phyloP scores from a whole-genome alignment of 2,113 vertebrate species.

The Chinchilla lanigera region DNA sequence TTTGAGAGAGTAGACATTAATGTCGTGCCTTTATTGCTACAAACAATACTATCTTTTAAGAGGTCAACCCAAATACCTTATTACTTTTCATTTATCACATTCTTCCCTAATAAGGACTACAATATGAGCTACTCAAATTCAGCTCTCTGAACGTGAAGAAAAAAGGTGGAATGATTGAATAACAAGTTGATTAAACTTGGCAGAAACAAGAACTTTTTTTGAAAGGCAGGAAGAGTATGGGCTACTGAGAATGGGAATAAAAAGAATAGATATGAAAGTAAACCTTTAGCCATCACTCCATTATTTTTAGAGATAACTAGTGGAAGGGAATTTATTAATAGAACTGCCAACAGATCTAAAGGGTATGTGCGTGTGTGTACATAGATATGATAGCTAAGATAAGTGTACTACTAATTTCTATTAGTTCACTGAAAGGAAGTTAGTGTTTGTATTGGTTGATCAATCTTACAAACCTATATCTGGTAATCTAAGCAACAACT shows the following conservation, averaged over 20 bases:
- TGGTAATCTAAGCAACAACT: no score
- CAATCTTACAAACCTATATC: no score
- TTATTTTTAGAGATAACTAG: conserved; percentile 36
- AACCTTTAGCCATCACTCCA: background rate
- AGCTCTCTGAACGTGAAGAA: conserved; percentile 52
- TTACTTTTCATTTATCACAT: background rate
- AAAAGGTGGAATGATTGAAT: conserved; percentile 19
- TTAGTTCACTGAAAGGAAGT: no score
- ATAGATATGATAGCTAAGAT: no score
- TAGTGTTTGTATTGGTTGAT: no score
- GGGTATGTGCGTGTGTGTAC: no score
- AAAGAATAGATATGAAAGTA: background rate
- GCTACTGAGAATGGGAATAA: background rate
- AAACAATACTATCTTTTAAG: background rate
- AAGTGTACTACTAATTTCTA: no score
- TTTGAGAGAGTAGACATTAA: background rate
- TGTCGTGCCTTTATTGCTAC: conserved; percentile 10
- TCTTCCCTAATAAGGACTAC: background rate
- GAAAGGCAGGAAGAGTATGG: background rate
- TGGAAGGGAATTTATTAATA: background rate
- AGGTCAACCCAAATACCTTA: background rate
- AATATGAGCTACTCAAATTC: conserved; percentile 15
- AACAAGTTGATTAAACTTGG: conserved; percentile 29
- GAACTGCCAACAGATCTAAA: conserved; percentile 28
- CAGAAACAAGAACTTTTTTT: background rate